Evolutionary conservation across 2,113 vertebrate genomes (phyloP), one percentile per base, ranked within the genome.

Genomic region (Callipepla californica): DNA sequence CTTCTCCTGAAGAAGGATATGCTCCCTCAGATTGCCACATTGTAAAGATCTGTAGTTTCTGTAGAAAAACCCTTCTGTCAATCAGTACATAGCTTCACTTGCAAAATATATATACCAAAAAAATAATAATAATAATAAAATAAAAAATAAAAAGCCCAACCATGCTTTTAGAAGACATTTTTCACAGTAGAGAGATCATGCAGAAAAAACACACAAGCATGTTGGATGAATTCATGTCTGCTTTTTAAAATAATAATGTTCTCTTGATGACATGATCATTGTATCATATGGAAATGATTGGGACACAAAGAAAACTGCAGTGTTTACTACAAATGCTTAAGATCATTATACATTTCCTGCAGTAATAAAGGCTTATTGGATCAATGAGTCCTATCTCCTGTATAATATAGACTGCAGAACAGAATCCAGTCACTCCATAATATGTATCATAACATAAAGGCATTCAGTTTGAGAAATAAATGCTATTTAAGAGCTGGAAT

Each of bases 21-120:
- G 23, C 40, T 87, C 58, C 73, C 87, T 91, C 93, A 76, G 50
- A 67, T 91, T 91, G 89, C 63, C 59, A 73, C 34, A 36, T n/a
- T 61, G 80, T 80, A 59, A 69, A 87, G 89, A 82, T 76, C 78
- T 45, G 70, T 47, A 94, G 18, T 7, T 90, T 42, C n/a, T 68
- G 28, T 45, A 50, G 84, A 81, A 78, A 93, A 30, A 44, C 11
- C 9, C 6, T 76, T 19, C 11, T 81, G 53, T 79, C 91, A 94
- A 81, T 87, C 57, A 87, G 28, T 44, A 75, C 25, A 59, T 8
- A 75, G 1, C 11, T 86, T 63, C 53, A 75, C 51, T 50, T 32
- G 26, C 2, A 1, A 0, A 53, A 53, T 17, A 53, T 26, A 25
- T 25, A 50, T 47, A 47, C 20, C 19, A 13, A 26, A 57, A 61